phyloP scores from a whole-genome alignment of 2,888 invertebrate genomes.

The Seira musarum region DNA sequence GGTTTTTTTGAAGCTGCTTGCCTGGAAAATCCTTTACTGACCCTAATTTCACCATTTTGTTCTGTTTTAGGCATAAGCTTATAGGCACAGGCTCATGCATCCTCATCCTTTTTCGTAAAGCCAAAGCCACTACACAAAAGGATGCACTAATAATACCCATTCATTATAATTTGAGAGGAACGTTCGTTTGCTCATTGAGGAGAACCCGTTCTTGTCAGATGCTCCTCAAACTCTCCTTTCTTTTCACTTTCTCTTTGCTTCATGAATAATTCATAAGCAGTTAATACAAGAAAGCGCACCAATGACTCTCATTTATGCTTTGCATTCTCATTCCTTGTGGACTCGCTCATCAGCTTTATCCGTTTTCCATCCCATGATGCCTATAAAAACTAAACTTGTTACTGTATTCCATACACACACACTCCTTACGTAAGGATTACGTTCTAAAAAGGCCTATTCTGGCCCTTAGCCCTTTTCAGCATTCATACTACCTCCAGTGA shows the following conservation, averaged over 20 bases:
- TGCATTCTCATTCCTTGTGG: slow-evolving; percentile 50
- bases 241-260: slow-evolving; percentile 51
- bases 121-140: not conserved
- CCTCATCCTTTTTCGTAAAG: too few relatives aligned
- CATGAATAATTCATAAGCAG: slow-evolving; percentile 62
- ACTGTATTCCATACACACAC: slow-evolving; percentile 4
- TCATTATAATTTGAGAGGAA: slow-evolving; percentile 11
- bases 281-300: slow-evolving; percentile 64
- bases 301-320: slow-evolving; percentile 59
- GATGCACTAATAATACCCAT: slow-evolving; percentile 4
- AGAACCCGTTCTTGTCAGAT: slow-evolving; percentile 30
- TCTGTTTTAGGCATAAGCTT: not conserved
- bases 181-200: not conserved
- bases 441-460: not conserved
- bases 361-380: slow-evolving; percentile 10
- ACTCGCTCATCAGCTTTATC: slow-evolving; percentile 26
- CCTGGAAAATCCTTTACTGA: slow-evolving; percentile 34
- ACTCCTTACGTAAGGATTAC: not conserved
- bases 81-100: not conserved
- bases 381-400: slow-evolving; percentile 9
- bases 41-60: slow-evolving; percentile 32
- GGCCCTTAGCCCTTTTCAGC: not conserved
- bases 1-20: not conserved
- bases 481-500: not conserved
- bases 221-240: slow-evolving; percentile 40